Evolutionary conservation across 1,140 invertebrate genomes (phyloP), one percentile per base, ranked within the genome.

Genomic region (Galleria mellonella): DNA sequence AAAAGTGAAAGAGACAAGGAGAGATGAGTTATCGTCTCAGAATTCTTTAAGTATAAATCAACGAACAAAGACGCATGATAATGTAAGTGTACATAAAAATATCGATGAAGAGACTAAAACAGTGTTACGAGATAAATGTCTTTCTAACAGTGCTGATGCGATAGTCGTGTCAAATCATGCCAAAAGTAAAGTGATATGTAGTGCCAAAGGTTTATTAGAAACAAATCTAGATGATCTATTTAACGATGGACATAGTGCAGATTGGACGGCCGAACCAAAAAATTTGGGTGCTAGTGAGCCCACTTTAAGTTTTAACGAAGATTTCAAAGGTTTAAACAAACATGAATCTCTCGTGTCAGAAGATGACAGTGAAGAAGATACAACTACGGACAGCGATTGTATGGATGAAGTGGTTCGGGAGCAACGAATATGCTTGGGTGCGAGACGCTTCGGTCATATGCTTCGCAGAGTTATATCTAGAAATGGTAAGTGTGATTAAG

Each of bases 161-260:
- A 76, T 83, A 40, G 52, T 72, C 33, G 64, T 68, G 17, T 62
- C 66, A 38, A 71, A 62, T 47, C 68, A 81, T 66, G 54, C 55
- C 61, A 72, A 73, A 67, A 68, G 61, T 56, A 79, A 79, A 76
- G 78, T 83, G 72, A 83, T 84, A 83, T 74, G 72, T 53, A 83
- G 78, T 84, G 78, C 81, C 81, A 84, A 85, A 85, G 81, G 81
- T 76, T 71, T 85, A 70, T 74, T 85, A 82, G 81, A 85, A 72
- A 85, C 81, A 49, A 83, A 85, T 79, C 66, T 85, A 73, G 81
- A 85, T 57, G 81, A 85, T 66, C 51, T 84, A 45, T 84, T 84
- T 43, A 73, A 72, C 51, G 77, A 84, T 58, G 64, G 69, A 47
- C 51, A 72, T 36, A 72, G 62, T 46, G 73, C 72, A 36, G 57